These are phyloP conservation scores for Chaetodon auriga DNA, from an alignment of 2,113 vertebrate species.

Conservation along the genomic window DNA sequence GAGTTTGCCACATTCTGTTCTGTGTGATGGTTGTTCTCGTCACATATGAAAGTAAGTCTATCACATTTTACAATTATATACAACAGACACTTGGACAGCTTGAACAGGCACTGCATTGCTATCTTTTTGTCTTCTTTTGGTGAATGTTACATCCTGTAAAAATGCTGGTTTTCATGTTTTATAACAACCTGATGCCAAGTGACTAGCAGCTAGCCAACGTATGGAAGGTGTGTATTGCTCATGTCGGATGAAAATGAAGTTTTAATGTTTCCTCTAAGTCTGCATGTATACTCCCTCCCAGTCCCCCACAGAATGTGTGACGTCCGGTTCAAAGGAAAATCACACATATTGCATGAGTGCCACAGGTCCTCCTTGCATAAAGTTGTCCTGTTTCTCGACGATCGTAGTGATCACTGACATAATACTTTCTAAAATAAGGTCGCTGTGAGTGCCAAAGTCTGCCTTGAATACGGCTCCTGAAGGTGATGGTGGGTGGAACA, in stretches of 20 bases:
- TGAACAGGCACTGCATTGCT: conserved; percentile 98
- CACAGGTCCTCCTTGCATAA: conserved; percentile 89
- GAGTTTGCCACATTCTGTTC: conserved; percentile 90
- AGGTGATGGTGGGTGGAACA: conserved; percentile 60
- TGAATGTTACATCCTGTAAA: conserved; percentile 89
- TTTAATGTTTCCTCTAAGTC: conserved; percentile 79
- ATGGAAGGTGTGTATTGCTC: conserved; percentile 86
- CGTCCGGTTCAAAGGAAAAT: conserved; percentile 84
- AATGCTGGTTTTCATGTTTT: conserved; percentile 98
- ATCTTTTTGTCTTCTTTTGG: conserved; percentile 90
- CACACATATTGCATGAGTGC: conserved; percentile 92
- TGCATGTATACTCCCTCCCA: conserved; percentile 88
- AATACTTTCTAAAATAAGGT: conserved; percentile 66
- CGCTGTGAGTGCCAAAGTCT: conserved; percentile 21
- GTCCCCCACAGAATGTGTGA: conserved; percentile 89
- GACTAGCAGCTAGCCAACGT: conserved; percentile 86
- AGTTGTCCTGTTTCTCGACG: conserved; percentile 52
- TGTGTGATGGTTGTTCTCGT: conserved; percentile 65
- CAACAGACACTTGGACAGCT: conserved; percentile 95
- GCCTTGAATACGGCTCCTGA: conserved; percentile 32
- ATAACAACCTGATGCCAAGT: conserved; percentile 93
- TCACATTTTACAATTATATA: conserved; percentile 97
- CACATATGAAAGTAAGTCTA: conserved; percentile 94
- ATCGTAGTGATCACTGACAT: conserved; percentile 41
- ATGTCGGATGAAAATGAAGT: conserved; percentile 90